phyloP scores from a whole-genome alignment of 1,140 invertebrate species.

The Ceratina australensis region DNA sequence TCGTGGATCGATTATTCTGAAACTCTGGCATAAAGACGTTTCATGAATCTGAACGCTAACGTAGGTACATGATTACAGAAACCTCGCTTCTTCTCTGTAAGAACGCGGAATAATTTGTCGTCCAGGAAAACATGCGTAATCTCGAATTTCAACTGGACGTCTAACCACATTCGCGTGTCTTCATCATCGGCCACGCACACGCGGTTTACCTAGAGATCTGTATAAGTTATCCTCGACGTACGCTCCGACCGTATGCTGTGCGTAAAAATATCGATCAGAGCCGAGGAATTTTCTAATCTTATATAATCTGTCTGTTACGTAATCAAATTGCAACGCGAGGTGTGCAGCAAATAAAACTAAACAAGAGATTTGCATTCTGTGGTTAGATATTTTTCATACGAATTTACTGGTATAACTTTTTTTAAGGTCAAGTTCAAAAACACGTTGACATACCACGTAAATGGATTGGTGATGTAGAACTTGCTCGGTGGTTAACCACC shows the following conservation, averaged over 20 bases:
- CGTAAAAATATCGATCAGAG: slow-evolving; percentile 15
- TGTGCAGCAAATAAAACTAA: too few relatives aligned
- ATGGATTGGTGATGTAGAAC: neutral
- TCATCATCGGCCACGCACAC: slow-evolving; percentile 31
- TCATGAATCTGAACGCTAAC: too few relatives aligned
- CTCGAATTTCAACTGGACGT: slow-evolving; percentile 38
- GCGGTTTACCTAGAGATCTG: slow-evolving; percentile 26
- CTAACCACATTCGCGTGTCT: slow-evolving; percentile 48
- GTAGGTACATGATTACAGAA: slow-evolving; percentile 14
- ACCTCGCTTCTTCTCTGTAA: neutral
- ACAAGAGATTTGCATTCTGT: too few relatives aligned
- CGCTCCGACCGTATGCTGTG: neutral
- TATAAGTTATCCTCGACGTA: slow-evolving; percentile 12
- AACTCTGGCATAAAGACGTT: too few relatives aligned
- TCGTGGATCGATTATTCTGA: too few relatives aligned
- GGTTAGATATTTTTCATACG: too few relatives aligned
- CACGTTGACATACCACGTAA: neutral
- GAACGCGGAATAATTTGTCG: slow-evolving; percentile 38
- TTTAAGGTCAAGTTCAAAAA: neutral
- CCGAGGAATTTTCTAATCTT: neutral
- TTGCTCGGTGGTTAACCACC: neutral
- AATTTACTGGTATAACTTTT: too few relatives aligned
- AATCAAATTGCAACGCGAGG: neutral
- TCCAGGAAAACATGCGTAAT: slow-evolving; percentile 40
- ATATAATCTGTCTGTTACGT: neutral